Base-by-base conservation (phyloP, 1,140 invertebrate genomes). In the Trypoxylus dichotomus region DNA sequence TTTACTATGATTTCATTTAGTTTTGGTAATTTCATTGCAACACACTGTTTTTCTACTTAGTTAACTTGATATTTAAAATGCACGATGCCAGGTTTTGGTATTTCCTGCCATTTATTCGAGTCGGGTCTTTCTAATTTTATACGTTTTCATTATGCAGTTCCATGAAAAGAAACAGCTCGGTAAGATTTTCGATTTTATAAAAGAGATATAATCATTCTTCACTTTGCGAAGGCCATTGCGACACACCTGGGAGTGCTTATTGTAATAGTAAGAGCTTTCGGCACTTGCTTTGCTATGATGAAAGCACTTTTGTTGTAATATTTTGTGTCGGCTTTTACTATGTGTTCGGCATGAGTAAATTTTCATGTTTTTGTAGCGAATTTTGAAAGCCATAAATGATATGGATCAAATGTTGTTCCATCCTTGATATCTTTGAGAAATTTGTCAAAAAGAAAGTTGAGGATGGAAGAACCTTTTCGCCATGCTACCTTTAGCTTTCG, bases 41-140 rank as follows among this genome's bases (percentile, higher is more conserved):
- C 32, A 8, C 32, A 37, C 32, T 8, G 2, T 37, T 37, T 37
- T 37, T 0, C 7, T 58, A n/a, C 41, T 73, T 72, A 74, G 42
- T 3, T 1, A 10, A 75, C 6, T 21, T 75, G 13, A 19, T 42
- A 15, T 71, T 2, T 24, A 78, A 15, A 47, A n/a, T 79, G 19
- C 24, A 75, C 74, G n/a, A 60, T 37, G 21, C 77, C 77, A 78
- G 24, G 11, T 68, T n/a, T n/a, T 68, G 3, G 3, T 11, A 10
- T 68, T 27, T 68, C 0, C 24, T n/a, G n/a, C n/a, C n/a, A n/a
- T 60, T 60, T 27, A 6, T 11, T 68, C 21, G 21, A 21, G 27
- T 5, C 32, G 32, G n/a, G n/a, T n/a, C n/a, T 37, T 37, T 37
- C 32, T 37, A 37, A 37, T 37, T 1, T 37, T 37, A 8, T n/a